Evolutionary conservation across 1,140 invertebrate genomes (phyloP), one percentile per base, ranked within the genome.

Genomic region (Phthorimaea operculella): DNA sequence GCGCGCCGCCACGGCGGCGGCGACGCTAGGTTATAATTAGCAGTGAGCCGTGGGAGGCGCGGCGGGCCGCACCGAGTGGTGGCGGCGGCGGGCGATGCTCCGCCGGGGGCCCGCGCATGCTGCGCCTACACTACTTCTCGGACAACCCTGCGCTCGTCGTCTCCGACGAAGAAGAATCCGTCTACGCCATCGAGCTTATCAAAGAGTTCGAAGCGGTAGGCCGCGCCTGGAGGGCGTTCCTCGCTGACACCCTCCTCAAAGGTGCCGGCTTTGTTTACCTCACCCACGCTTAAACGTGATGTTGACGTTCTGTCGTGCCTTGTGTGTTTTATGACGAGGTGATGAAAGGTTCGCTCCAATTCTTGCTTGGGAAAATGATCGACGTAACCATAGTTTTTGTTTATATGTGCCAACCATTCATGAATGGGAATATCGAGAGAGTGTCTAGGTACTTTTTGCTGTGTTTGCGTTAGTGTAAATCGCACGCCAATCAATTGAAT

Each of bases 181-280:
- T 92, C 64, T 93, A 94, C 82, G 89, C 90, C 21, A 87, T 92
- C 68, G 92, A 93, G 75, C 90, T 93, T 68, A 95, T 95, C 82
- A 93, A 93, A 85, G 93, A 95, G 77, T 95, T 95, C 80, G 93
- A 93, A 63, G 86, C 90, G 42, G 89, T 92, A 67, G 90, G 92
- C 62, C 90, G 90, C 51, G 88, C 88, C 21, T 91, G 92, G 87
- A 92, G 92, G 76, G 88, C 90, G 66, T 90, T 90, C 78, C 87
- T 93, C 57, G 89, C 89, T 55, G 90, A 92, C 74, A 85, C 89
- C 63, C 86, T 93, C 15, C 87, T 90, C 66, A 88, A 90, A 93
- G 92, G 92, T 93, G 86, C 55, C 69, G 66, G 69, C 59, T 76
- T 50, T 77, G 74, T 76, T 72, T 75, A 71, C 71, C 63, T 68